Evolutionary conservation across 2,113 vertebrate genomes (phyloP), one percentile per base, ranked within the genome.

Genomic region (Corythaixoides concolor): DNA sequence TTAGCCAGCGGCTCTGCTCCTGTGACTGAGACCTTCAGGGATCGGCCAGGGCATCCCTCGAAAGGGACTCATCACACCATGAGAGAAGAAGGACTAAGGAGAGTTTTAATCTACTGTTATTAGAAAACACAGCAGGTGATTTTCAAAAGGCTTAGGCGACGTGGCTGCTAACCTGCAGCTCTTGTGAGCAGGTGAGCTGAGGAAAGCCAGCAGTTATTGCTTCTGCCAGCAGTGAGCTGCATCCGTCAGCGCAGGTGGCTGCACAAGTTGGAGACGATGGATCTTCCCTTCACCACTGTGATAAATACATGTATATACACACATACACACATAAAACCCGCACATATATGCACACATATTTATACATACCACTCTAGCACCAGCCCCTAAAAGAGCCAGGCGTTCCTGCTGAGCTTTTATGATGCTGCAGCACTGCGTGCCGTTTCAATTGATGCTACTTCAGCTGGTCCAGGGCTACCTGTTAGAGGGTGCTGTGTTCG

Each of bases 161-260:
- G 0, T 4, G 62, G 52, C 49, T 88, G 70, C 58, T 41, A 13
- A 47, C 43, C 62, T 37, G 66, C 67, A 64, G 49, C 35, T 78
- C 67, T 26, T 11, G 41, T 14, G 64, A 87, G 35, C 0, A 0
- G 58, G 67, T 0, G 0, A 52, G 43, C 2, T 16, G 53, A 83
- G 63, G 62, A 37, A 49, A 60, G 43, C 27, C 0, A 0, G 39
- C 5, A 22, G 41, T 39, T 32, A 21, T 17, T 28, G 49, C 37
- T 74, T 53, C 60, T 58, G 41, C 32, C 12, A 26, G 35, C 4
- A 0, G 28, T 2, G 12, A 77, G 59, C 37, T 55, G 64, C 43
- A 41, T 15, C 37, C 8, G 0, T 9, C 35, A n/a, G 18, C 11
- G 45, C 30, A 28, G 60, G 19, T 10, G 50, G 41, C 56, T 35